These are phyloP conservation scores for Liodrosophila aerea DNA, from an alignment of 2,888 invertebrate species.

Conservation along the genomic window DNA sequence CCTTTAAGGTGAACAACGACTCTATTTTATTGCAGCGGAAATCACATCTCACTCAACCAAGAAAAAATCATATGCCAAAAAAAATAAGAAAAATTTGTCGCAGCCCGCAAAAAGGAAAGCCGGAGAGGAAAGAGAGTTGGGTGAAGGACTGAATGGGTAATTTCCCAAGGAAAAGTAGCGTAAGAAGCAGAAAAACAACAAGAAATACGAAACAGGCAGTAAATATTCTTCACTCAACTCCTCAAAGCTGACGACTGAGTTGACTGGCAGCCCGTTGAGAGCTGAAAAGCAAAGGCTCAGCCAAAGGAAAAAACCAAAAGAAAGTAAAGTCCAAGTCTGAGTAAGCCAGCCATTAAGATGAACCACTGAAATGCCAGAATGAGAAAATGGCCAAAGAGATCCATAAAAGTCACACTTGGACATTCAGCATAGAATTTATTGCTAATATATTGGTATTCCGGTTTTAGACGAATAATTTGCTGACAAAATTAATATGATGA, in stretches of 20 bases:
- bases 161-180: constrained; percentile 28
- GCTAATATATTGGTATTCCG: too few relatives aligned
- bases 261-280: constrained; percentile 36
- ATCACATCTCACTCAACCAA: constrained; percentile 59
- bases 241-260: constrained; percentile 52
- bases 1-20: constrained; percentile 67
- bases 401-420: constrained; percentile 2
- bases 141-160: constrained; percentile 28
- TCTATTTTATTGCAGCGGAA: constrained; percentile 70
- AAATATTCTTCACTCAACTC: constrained; percentile 59
- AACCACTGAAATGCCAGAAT: constrained; percentile 39
- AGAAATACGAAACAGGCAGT: constrained; percentile 43
- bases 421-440: too few relatives aligned
- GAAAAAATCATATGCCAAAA: constrained; percentile 14
- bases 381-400: constrained; percentile 5
- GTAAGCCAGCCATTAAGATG: constrained; percentile 44
- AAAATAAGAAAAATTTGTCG: constrained; percentile 67
- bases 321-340: constrained; percentile 5
- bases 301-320: not conserved
- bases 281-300: not conserved
- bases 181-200: constrained; percentile 7
- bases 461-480: too few relatives aligned
- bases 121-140: constrained; percentile 18
- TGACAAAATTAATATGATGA: too few relatives aligned
- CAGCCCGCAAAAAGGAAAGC: constrained; percentile 23